Conservation (phyloP, 2,888 invertebrate genomes). For the Barypeithes pellucidus region DNA sequence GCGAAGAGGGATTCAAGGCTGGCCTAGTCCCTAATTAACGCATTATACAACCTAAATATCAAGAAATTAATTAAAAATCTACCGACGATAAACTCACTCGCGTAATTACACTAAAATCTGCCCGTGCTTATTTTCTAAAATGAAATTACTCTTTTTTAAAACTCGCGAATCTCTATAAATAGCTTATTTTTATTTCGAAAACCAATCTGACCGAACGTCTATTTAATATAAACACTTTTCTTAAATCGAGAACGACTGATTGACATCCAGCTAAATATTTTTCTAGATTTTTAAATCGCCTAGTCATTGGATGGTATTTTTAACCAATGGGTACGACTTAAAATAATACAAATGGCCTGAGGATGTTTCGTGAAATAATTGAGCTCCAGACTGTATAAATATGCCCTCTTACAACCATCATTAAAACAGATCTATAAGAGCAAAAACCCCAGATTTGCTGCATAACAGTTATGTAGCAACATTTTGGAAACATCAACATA, state of each 20-base stretch:
- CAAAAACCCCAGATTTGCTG: too few species aligned
- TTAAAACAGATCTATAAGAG: too few species aligned
- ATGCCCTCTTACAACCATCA: too few species aligned
- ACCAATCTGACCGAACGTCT: background rate
- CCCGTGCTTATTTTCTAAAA: background rate
- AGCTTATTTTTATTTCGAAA: constrained; percentile 14
- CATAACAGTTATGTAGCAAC: too few species aligned
- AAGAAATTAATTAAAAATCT: too few species aligned
- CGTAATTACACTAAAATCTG: too few species aligned
- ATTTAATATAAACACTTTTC: constrained; percentile 45
- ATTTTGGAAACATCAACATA: too few species aligned
- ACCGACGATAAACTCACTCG: too few species aligned
- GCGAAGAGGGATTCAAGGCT: too few species aligned
- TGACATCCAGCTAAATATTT: constrained; percentile 44
- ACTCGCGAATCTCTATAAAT: background rate
- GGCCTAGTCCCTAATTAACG: too few species aligned
- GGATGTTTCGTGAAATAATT: constrained; percentile 14
- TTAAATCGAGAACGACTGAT: constrained; percentile 25
- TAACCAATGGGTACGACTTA: constrained; percentile 26
- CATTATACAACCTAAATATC: too few species aligned
- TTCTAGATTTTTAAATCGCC: constrained; percentile 31
- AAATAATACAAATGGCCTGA: constrained; percentile 16
- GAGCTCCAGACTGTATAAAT: background rate
- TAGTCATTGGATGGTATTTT: constrained; percentile 28
- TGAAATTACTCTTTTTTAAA: constrained; percentile 2